Base-by-base conservation (phyloP, 2,797 vertebrate genomes). In the Hemibagrus guttatus region DNA sequence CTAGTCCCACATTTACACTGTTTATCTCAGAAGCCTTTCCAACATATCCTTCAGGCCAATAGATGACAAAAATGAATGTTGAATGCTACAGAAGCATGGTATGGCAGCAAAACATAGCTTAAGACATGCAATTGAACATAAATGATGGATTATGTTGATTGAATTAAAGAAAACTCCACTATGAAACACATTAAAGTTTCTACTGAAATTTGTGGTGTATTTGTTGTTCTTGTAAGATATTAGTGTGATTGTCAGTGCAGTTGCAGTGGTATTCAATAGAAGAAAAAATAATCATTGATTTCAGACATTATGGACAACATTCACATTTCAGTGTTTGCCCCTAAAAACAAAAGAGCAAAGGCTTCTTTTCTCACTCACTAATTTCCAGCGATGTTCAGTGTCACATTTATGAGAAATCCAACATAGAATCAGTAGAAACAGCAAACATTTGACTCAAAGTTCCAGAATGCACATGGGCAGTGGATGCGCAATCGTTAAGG, bases 1-100 rank as follows among this genome's bases (percentile, higher is more conserved):
- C 74, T 84, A 85, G 75, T 28, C 86, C 83, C 84, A 82, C 88
- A 87, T 88, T 80, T 87, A 84, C 63, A 87, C 87, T 61, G 89
- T 90, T 90, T 81, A 89, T 91, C 88, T 90, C 6, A 49, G 82
- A 42, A n/a, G 54, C 56, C 31, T 71, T 81, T 35, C 68, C 21
- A 42, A 5, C 31, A 58, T 66, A 75, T 66, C 46, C 42, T 28
- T 68, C 28, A 76, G 49, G 8, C 31, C 39, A 76, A 26, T 52
- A 13, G 46, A 75, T 14, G 31, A 56, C 79, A 52, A 35, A 82
- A 86, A 61, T 13, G 5, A 66, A 76, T 28, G 28, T 16, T 12
- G 17, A 68, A 75, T 13, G 16, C 28, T 46, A 54, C 39, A 66
- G 23, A 81, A 46, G n/a, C 28, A 81, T 64, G 46, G 46, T 39